Evolutionary conservation across 2,797 vertebrate species (phyloP).

Genomic region (Sebastes goodei): DNA sequence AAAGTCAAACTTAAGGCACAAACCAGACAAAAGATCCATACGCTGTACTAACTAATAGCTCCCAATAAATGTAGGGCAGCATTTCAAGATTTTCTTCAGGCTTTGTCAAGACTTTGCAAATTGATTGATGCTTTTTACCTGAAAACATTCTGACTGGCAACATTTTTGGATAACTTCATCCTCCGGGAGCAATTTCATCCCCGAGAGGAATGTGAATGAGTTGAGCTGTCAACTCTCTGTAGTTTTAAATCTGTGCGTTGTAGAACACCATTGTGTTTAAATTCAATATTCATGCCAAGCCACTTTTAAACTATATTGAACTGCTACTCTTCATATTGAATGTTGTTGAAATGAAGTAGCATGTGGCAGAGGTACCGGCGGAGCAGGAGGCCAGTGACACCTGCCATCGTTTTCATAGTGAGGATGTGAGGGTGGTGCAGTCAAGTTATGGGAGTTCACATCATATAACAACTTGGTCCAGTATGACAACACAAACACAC

Average conservation of each 20-base stretch:
- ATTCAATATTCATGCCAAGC: slow-evolving; percentile 6
- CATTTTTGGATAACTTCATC: not conserved
- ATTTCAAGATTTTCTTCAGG: not conserved
- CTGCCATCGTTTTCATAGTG: not conserved
- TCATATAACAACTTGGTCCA: slow-evolving; percentile 10
- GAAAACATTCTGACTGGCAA: not conserved
- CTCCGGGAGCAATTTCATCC: not conserved
- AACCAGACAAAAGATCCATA: not conserved
- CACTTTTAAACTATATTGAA: not conserved
- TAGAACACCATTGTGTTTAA: not conserved
- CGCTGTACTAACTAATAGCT: not conserved
- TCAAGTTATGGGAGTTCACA: slow-evolving; percentile 13
- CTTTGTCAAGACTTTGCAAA: not conserved
- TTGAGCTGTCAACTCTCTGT: not conserved
- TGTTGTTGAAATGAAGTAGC: not conserved
- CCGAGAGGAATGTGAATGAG: slow-evolving; percentile 1
- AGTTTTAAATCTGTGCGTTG: not conserved
- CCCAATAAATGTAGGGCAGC: not conserved
- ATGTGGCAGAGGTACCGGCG: not conserved
- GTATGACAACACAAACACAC: slow-evolving; percentile 31
- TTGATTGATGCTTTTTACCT: slow-evolving; percentile 1
- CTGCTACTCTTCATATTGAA: not conserved
- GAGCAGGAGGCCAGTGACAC: slow-evolving; percentile 16
- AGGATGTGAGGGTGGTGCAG: slow-evolving; percentile 4
- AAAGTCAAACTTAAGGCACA: not conserved